Evolutionary conservation across 2,113 vertebrate genomes (phyloP), one percentile per base, ranked within the genome.

Genomic region (Gambusia holbrooki): DNA sequence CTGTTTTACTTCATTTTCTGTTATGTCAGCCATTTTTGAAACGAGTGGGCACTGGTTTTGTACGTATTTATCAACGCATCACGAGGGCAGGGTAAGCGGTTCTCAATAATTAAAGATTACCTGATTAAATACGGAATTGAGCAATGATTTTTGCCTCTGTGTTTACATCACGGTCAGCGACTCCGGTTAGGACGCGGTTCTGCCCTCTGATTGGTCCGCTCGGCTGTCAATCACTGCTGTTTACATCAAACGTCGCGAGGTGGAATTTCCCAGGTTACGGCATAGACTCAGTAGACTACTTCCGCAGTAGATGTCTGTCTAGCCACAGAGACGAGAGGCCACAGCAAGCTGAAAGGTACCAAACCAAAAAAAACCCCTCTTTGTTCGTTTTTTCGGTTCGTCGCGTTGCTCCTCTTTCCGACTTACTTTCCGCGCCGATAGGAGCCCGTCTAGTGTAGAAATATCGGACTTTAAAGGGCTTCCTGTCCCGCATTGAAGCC

Each of bases 261-360:
- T 94, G 95, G 94, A 95, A 95, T 95, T 95, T 95, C 94, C 94
- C 95, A 89, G 87, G 90, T 93, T 93, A 91, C 91, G 85, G 87
- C 88, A 87, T 51, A 82, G 85, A 92, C 79, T 77, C 90, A 93
- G 84, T 60, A 84, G 83, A 92, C 92, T 92, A 94, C 94, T 95
- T 95, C 94, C 94, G 94, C 92, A 93, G 87, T 89, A 82, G 79
- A 89, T 92, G 87, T 87, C 84, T 87, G 80, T 74, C 63, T 86
- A 76, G 73, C 72, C 75, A 89, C 84, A 79, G 80, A 90, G 88
- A 90, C 87, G 84, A 90, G 90, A 90, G 89, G 89, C 87, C 86
- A 88, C 85, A 79, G 79, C 88, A 75, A 89, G 87, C 90, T 85
- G 89, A 90, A 87, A 92, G 91, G 91, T 90, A 92, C 66, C 71